A percentile compares a stretch with the other conserved stretches of the same genome.
Evolutionary conservation across 1,140 invertebrate species (phyloP).

Genomic region (Anthonomus grandis): DNA sequence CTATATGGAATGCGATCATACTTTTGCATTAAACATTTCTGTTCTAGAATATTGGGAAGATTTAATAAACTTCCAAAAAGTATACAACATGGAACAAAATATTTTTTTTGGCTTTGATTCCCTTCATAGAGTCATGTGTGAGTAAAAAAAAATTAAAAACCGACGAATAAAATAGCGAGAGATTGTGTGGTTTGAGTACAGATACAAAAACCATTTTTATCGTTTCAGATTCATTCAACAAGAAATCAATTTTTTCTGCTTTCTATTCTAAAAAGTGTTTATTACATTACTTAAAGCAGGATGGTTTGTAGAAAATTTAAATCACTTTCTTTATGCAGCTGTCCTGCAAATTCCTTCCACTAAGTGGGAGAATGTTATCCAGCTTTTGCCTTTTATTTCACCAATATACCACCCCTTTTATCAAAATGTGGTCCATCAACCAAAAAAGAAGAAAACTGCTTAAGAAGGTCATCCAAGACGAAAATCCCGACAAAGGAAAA

Average conservation of each 20-base stretch:
- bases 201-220: background rate
- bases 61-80: background rate
- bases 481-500: background rate
- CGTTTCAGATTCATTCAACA: background rate
- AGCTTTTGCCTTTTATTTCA: background rate
- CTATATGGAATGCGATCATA: background rate
- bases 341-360: background rate
- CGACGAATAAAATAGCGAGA: constrained; percentile 5
- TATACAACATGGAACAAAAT: constrained; percentile 4
- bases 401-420: background rate
- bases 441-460: too few relatives aligned
- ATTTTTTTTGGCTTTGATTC: background rate
- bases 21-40: background rate
- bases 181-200: constrained; percentile 10
- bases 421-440: too few relatives aligned
- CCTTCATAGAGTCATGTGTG: constrained; percentile 6
- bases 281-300: background rate
- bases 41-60: background rate
- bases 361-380: background rate
- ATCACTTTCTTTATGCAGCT: background rate
- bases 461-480: too few relatives aligned
- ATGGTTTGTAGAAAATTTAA: background rate
- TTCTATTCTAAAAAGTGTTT: background rate
- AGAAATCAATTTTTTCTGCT: background rate
- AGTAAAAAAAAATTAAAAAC: constrained; percentile 1